Evolutionary conservation across 2,113 vertebrate genomes (phyloP).

Genomic region (Clarias gariepinus): DNA sequence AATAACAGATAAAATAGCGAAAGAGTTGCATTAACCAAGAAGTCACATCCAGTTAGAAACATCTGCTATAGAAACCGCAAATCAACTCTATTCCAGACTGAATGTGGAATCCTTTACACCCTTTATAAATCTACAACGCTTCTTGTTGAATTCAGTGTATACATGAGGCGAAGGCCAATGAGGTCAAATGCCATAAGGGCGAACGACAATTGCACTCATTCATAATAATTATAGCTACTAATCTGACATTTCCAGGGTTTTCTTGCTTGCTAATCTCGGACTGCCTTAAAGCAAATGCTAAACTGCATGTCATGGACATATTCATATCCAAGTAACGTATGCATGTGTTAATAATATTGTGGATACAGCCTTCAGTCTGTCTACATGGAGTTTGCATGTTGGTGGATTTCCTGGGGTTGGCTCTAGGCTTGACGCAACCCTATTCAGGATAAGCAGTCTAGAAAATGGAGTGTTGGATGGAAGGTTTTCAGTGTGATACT

Average conservation of each 20-base stretch:
- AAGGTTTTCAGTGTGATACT: too few relatives aligned
- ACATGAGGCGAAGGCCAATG: background rate
- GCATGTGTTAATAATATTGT: background rate
- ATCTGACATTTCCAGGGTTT: background rate
- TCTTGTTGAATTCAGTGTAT: background rate
- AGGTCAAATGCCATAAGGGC: background rate
- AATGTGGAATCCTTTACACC: background rate
- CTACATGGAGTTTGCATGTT: too few relatives aligned
- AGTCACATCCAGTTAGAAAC: background rate
- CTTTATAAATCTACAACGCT: background rate
- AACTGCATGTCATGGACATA: background rate
- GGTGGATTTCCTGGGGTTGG: too few relatives aligned
- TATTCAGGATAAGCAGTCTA: too few relatives aligned
- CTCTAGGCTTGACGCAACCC: too few relatives aligned
- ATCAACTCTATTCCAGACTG: background rate
- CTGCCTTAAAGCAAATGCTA: background rate
- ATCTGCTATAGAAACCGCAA: background rate
- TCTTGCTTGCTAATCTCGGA: background rate
- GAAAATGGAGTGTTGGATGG: too few relatives aligned
- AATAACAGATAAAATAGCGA: background rate
- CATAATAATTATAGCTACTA: background rate
- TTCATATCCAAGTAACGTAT: background rate
- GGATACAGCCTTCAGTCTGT: background rate
- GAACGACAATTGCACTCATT: background rate
- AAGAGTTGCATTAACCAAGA: background rate